Percentiles rank a stretch among this genome's conserved stretches.
Evolutionary conservation across 2,888 invertebrate species (phyloP).

Genomic region (Agrotis puta): DNA sequence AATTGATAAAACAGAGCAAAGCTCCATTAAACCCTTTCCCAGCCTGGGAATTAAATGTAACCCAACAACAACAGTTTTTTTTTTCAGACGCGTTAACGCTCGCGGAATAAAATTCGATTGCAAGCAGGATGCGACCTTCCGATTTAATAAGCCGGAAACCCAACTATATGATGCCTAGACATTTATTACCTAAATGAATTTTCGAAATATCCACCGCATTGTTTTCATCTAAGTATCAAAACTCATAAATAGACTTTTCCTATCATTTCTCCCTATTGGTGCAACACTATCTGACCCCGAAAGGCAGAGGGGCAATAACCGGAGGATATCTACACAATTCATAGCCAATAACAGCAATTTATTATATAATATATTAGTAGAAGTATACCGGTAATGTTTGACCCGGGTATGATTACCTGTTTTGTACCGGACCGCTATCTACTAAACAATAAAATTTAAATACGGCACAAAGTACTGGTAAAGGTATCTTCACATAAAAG

Average conservation of each 20-base stretch:
- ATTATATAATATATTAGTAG: constrained; percentile 30
- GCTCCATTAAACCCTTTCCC: no score
- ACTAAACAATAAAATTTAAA: constrained; percentile 50
- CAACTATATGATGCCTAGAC: no score
- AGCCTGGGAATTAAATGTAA: no score
- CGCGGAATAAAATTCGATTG: no score
- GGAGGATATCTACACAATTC: constrained; percentile 43
- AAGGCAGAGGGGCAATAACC: constrained; percentile 31
- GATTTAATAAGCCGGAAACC: no score
- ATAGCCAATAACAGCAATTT: constrained; percentile 41
- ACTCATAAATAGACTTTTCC: constrained; percentile 3
- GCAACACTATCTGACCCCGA: constrained; percentile 32
- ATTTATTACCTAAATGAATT: background rate
- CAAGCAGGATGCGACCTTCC: no score
- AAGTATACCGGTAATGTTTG: constrained; percentile 33
- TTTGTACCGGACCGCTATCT: constrained; percentile 37
- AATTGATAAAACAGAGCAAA: no score
- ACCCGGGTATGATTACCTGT: constrained; percentile 50
- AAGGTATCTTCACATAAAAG: constrained; percentile 11
- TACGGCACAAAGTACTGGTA: constrained; percentile 28
- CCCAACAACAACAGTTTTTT: no score
- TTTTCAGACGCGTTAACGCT: no score
- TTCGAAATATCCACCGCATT: background rate
- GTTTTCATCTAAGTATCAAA: background rate
- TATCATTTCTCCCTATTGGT: constrained; percentile 23